Conservation (phyloP, 2,113 vertebrate species). For the Ophthalmolycus amberensis region DNA sequence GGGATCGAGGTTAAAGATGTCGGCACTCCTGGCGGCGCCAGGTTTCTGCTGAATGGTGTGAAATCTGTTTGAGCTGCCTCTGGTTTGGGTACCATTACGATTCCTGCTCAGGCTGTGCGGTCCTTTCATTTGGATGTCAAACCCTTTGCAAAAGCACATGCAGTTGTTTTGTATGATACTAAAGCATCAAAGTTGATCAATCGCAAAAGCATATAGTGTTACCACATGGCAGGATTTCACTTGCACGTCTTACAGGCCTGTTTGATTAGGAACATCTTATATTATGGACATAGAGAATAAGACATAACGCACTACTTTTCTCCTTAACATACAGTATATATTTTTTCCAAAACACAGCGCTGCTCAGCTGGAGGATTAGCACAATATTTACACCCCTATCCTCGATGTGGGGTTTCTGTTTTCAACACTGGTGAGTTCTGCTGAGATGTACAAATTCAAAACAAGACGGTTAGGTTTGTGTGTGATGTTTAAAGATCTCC, state of each 20-base stretch:
- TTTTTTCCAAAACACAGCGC: constrained; percentile 34
- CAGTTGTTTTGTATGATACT: not conserved
- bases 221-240: not conserved
- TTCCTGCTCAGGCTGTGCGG: constrained; percentile 41
- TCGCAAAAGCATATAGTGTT: not conserved
- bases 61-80: constrained; percentile 30
- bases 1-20: constrained; percentile 74
- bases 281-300: not conserved
- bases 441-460: constrained; percentile 40
- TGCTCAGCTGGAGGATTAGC: not conserved
- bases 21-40: constrained; percentile 42
- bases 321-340: not conserved
- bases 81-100: not conserved
- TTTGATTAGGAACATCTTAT: not conserved
- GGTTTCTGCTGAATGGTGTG: constrained; percentile 60
- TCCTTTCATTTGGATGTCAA: constrained; percentile 80
- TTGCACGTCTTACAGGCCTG: not conserved
- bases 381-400: constrained; percentile 72
- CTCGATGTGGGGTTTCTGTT: constrained; percentile 39
- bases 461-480: constrained; percentile 14
- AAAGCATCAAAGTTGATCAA: not conserved
- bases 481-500: not conserved
- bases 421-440: constrained; percentile 33
- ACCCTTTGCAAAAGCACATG: constrained; percentile 63
- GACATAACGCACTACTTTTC: not conserved